phyloP scores from a whole-genome alignment of 64 coral and sea anemone genomes.

The Montipora cactus region DNA sequence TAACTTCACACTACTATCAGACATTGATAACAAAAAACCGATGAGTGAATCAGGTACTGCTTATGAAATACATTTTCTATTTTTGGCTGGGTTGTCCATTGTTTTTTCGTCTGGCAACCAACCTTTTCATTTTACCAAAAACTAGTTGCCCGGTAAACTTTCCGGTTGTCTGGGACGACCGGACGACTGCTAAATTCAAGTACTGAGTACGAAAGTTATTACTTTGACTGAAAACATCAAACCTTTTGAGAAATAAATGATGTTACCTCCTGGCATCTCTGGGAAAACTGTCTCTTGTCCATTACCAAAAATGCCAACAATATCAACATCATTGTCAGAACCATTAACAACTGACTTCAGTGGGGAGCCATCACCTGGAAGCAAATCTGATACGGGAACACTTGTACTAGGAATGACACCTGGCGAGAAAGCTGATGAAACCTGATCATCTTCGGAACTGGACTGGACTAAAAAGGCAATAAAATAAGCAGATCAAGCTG shows the following conservation, averaged over 20 bases:
- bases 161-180: no score
- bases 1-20: no score
- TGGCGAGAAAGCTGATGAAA: background rate
- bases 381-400: slow-evolving; percentile 24
- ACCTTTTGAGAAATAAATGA: background rate
- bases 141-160: no score
- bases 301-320: slow-evolving; percentile 71
- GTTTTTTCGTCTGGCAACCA: no score
- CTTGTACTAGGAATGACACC: slow-evolving; percentile 19
- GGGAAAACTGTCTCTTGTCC: slow-evolving; percentile 70
- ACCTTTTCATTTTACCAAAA: no score
- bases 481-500: background rate
- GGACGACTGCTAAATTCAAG: no score
- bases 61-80: no score
- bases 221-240: background rate
- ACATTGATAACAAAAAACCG: no score
- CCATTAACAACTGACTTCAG: slow-evolving; percentile 28
- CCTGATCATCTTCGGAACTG: slow-evolving; percentile 23
- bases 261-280: slow-evolving; percentile 65
- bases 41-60: no score
- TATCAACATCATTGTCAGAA: slow-evolving; percentile 62
- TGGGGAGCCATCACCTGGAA: slow-evolving; percentile 41
- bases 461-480: background rate
- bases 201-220: background rate
- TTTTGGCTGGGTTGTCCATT: no score